Base-by-base conservation (phyloP, 2,888 invertebrate species). In the Brachypterus glaber region DNA sequence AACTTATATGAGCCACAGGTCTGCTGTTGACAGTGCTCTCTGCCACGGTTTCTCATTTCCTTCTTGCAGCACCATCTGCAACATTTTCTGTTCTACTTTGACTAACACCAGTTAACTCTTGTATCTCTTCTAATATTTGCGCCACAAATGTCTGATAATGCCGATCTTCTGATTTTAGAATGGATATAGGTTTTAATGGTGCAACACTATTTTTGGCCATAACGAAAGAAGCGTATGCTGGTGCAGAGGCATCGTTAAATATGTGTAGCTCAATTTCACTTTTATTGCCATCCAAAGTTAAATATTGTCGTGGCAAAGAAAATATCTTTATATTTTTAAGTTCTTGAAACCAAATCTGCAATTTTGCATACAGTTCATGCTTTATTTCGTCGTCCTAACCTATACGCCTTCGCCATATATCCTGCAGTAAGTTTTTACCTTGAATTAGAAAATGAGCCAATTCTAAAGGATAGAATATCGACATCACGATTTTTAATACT, bases 191-290 rank as follows among this genome's bases (percentile, higher is more conserved):
- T n/a, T n/a, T n/a, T n/a, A 14, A 30, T 37, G 37, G 15, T 37
- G 12, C 11, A 41, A 18, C 14, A 41, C 34, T 2, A 25, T 37
- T 13, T 37, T 21, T 8, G 34, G 37, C 37, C 34, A 37, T 12
- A 25, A 29, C 41, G 34, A 41, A 30, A 5, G 43, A 32, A 2
- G 43, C 42, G 25, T 36, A 44, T 4, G 37, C 41, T 13, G 40
- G 16, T 24, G 30, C 26, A 13, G 38, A 40, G 2, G 45, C 45
- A 17, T 46, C 44, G 24, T 40, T 33, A 30, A 47, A 43, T 2
- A 43, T 30, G 24, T 47, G 43, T n/a, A 45, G 30, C 12, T 43
- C 17, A 24, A 31, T 17, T 30, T 12, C 21, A 30, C 32, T 17
- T 16, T 16, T 16, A 14, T 35, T 12, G 11, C 15, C 9, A 26